Conservation (phyloP, 2,888 invertebrate genomes). For the Spatulosminthurus flaviceps region DNA sequence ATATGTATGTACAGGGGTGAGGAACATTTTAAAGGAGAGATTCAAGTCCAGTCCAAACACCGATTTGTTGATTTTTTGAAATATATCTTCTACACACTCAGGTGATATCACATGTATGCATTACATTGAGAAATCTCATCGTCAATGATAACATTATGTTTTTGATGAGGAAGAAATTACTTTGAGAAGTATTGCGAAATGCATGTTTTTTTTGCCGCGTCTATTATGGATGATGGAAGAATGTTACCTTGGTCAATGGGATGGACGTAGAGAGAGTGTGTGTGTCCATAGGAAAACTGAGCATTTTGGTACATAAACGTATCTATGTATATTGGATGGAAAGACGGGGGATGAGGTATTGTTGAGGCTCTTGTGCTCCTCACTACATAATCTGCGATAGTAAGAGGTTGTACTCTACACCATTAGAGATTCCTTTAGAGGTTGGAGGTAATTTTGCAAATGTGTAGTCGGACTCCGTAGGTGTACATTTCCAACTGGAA, state of each 20-base stretch:
- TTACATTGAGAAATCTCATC: not conserved
- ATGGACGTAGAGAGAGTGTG: conserved; percentile 28
- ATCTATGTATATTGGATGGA: not conserved
- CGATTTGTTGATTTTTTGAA: too few relatives aligned
- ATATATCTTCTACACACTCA: too few relatives aligned
- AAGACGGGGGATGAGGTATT: too few relatives aligned
- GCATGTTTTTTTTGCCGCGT: not conserved
- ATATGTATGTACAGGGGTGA: too few relatives aligned
- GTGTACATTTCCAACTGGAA: conserved; percentile 5
- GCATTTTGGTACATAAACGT: too few relatives aligned
- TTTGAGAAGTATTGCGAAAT: conserved; percentile 11
- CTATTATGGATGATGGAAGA: conserved; percentile 34
- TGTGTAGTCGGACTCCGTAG: conserved; percentile 6
- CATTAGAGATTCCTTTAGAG: too few relatives aligned
- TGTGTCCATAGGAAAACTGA: too few relatives aligned
- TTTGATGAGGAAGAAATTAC: not conserved
- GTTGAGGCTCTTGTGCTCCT: too few relatives aligned
- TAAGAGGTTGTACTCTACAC: too few relatives aligned
- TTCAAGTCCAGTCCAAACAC: too few relatives aligned
- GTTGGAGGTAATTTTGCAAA: not conserved
- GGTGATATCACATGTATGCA: not conserved
- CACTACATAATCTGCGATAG: too few relatives aligned
- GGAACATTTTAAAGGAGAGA: too few relatives aligned
- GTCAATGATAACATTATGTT: not conserved
- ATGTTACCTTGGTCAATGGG: conserved; percentile 46